A percentile compares a stretch with the other conserved stretches of the same genome.
Conservation (phyloP, 2,797 vertebrate species). For the Threskiornis aethiopicus region DNA sequence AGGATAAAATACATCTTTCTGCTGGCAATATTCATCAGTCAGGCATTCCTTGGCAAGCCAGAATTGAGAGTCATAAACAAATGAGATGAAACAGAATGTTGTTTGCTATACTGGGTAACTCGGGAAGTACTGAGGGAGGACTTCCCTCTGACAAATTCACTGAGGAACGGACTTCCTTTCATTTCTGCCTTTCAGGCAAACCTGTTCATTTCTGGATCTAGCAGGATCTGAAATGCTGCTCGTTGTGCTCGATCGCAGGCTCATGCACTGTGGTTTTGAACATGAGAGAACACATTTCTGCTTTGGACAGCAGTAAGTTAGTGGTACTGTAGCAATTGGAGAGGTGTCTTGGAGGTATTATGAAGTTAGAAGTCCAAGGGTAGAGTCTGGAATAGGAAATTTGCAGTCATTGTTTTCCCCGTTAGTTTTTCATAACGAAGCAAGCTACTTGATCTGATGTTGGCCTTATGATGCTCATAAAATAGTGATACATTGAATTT, state of each 20-base stretch:
- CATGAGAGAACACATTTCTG: neutral
- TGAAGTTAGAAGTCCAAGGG: neutral
- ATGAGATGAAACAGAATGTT: neutral
- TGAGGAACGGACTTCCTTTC: neutral
- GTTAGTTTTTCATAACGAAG: neutral
- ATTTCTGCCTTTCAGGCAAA: neutral
- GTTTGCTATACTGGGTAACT: neutral
- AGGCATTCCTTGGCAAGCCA: neutral
- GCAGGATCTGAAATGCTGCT: neutral
- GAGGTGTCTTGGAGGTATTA: neutral
- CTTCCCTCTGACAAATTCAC: neutral
- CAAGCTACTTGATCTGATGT: neutral
- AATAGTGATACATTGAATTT: neutral
- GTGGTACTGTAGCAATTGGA: neutral
- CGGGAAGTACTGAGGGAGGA: neutral
- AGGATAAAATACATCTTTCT: neutral
- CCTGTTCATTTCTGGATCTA: neutral
- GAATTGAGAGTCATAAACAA: neutral
- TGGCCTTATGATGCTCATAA: neutral
- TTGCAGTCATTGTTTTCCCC: neutral
- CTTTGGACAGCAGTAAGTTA: neutral
- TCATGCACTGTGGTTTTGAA: neutral
- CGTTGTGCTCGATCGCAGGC: accelerated
- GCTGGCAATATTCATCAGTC: neutral
- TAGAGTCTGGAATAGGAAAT: neutral